Conservation (phyloP, 2,113 vertebrate genomes). For the Myrmophylax atrothorax region DNA sequence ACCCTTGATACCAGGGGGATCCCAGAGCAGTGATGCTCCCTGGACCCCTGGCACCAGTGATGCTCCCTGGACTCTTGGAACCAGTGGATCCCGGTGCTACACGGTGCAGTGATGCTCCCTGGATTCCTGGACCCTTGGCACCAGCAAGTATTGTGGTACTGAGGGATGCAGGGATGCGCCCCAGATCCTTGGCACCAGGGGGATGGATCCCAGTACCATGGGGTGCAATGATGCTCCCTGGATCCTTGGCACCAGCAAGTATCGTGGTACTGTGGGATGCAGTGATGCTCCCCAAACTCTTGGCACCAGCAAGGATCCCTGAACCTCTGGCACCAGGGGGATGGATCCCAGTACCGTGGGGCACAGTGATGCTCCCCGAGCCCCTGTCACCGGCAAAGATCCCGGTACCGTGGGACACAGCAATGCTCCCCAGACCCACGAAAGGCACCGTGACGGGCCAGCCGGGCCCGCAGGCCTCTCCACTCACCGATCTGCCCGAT, state of each 20-base stretch:
- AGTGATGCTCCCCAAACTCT: neutral
- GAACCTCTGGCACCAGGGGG: neutral
- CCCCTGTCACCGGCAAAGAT: too few relatives aligned
- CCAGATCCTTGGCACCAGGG: neutral
- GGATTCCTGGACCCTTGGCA: neutral
- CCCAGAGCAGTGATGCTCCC: neutral
- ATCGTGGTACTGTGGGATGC: neutral
- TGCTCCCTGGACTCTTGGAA: neutral
- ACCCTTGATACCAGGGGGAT: too few relatives aligned
- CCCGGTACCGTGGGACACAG: neutral
- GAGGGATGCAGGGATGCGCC: neutral
- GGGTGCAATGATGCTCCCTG: neutral
- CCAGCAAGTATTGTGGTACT: neutral
- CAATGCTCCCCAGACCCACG: neutral
- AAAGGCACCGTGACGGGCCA: neutral
- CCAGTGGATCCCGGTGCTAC: neutral
- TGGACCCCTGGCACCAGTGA: neutral
- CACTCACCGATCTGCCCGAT: slow-evolving; percentile 93
- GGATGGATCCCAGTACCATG: neutral
- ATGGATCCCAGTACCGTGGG: neutral
- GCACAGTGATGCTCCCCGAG: too few relatives aligned
- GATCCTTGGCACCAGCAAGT: neutral
- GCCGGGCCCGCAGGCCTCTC: neutral
- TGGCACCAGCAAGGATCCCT: neutral
- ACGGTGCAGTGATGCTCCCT: neutral